These are phyloP conservation scores for Limnothrissa miodon DNA, from an alignment of 2,113 vertebrate species.

Conservation along the genomic window DNA sequence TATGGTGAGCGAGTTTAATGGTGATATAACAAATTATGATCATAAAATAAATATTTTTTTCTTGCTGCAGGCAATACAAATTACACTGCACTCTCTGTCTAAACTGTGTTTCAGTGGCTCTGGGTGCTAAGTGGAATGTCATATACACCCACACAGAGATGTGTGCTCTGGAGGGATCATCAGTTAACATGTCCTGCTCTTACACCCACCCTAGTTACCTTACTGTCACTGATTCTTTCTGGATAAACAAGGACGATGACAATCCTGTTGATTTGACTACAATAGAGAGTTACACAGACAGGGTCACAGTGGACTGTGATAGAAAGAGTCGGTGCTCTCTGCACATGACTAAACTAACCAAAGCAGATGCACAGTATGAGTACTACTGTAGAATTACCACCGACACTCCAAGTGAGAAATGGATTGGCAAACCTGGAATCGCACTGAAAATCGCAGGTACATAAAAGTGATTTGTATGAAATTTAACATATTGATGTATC, in stretches of 20 bases:
- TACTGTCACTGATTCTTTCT: neutral
- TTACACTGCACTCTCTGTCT: no score
- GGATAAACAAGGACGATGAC: no score
- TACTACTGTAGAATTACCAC: neutral
- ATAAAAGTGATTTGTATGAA: no score
- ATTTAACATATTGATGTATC: no score
- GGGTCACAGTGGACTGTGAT: neutral
- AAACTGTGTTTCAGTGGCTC: neutral
- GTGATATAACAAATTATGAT: no score
- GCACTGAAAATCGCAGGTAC: neutral
- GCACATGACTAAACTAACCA: no score
- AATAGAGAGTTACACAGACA: neutral
- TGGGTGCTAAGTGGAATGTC: constrained; percentile 11
- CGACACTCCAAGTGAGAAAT: neutral
- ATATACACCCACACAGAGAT: neutral
- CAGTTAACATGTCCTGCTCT: constrained; percentile 16
- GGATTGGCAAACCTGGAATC: neutral
- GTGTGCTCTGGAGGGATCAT: constrained; percentile 28
- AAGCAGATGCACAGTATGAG: neutral
- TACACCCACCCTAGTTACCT: neutral
- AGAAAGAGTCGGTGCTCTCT: neutral
- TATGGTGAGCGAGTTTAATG: no score
- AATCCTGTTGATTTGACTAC: neutral
- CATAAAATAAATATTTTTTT: no score
- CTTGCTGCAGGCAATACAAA: no score